Conservation (phyloP, 1,140 invertebrate species). For the Pogonomyrmex barbatus region DNA sequence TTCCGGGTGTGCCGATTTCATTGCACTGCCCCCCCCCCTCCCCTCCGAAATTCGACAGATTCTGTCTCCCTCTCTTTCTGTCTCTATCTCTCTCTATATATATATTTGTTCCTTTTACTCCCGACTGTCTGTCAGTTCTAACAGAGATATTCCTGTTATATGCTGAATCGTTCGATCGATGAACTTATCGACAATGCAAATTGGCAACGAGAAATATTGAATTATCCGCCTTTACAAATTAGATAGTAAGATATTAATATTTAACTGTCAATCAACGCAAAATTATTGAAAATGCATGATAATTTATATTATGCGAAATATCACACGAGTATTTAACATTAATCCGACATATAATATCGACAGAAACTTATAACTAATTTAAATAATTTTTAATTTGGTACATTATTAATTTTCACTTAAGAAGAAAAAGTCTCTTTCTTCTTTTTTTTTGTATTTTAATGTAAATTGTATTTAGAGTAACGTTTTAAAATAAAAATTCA, state of each 20-base stretch:
- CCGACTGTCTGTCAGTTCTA: background rate
- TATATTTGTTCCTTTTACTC: background rate
- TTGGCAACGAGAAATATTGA: slow-evolving; percentile 19
- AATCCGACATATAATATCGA: background rate
- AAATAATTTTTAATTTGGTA: background rate
- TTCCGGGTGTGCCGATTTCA: slow-evolving; percentile 64
- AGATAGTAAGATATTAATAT: slow-evolving; percentile 12
- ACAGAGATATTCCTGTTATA: slow-evolving; percentile 18
- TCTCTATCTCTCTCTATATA: background rate
- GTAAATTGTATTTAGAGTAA: background rate
- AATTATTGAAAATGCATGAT: slow-evolving; percentile 8
- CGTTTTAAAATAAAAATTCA: background rate
- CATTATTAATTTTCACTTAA: background rate
- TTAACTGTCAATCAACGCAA: background rate
- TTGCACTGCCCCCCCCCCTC: background rate
- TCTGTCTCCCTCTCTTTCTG: too few species aligned
- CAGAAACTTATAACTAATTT: slow-evolving; percentile 7
- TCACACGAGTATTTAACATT: background rate
- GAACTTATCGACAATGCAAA: slow-evolving; percentile 32
- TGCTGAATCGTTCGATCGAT: background rate
- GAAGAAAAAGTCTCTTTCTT: background rate
- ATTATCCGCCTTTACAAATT: slow-evolving; percentile 15
- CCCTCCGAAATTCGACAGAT: slow-evolving; percentile 6
- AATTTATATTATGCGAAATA: slow-evolving; percentile 1
- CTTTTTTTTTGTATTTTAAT: background rate